Evolutionary conservation across 2,888 invertebrate genomes (phyloP).

Genomic region (Euzophera pinguis): DNA sequence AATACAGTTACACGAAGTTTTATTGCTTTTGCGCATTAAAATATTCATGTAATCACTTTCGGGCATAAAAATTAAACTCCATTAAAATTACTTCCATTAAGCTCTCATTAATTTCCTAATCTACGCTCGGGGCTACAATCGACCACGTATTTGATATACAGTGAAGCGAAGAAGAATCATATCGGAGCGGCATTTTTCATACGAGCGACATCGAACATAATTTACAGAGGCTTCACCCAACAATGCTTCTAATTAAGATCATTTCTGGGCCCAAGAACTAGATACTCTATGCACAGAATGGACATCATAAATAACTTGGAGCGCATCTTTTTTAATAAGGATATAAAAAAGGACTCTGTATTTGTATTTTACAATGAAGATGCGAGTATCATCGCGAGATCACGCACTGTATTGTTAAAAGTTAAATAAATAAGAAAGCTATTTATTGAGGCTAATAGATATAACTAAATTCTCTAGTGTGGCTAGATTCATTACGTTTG

Average conservation of each 20-base stretch:
- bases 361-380: conserved; percentile 39
- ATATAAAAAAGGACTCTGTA: conserved; percentile 39
- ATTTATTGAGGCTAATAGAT: conserved; percentile 55
- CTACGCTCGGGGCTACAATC: conserved; percentile 60
- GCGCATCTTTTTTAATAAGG: conserved; percentile 62
- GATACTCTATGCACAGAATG: conserved; percentile 65
- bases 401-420: conserved; percentile 55
- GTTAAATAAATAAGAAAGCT: conserved; percentile 57
- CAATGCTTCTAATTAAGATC: conserved; percentile 79
- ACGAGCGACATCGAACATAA: conserved; percentile 57
- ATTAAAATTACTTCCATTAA: conserved; percentile 69
- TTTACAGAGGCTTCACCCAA: conserved; percentile 52
- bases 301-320: conserved; percentile 74
- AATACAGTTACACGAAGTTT: conserved; percentile 51
- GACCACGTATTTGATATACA: conserved; percentile 63
- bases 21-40: conserved; percentile 68
- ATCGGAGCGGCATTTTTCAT: conserved; percentile 33
- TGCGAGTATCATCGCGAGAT: conserved; percentile 42
- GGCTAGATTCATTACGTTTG: conserved; percentile 21
- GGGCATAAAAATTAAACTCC: conserved; percentile 58
- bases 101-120: conserved; percentile 73
- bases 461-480: conserved; percentile 31
- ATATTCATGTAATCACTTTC: conserved; percentile 60
- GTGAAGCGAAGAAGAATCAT: conserved; percentile 30
- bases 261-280: conserved; percentile 66